Percentiles rank a stretch among this genome's conserved stretches.
Evolutionary conservation across 2,113 vertebrate genomes (phyloP).

Genomic region (Hyperoodon ampullatus): DNA sequence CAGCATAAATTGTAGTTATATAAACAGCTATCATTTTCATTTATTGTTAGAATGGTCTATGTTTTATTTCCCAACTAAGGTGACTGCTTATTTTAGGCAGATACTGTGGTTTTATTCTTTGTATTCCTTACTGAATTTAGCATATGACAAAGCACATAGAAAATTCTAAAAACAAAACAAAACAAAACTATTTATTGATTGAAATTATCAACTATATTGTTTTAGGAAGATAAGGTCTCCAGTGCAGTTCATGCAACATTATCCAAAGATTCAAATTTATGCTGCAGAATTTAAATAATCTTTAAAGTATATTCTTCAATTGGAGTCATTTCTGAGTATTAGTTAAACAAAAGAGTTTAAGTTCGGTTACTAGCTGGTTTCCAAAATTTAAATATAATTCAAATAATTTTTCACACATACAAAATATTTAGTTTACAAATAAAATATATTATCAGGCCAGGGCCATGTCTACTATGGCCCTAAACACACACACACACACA

Average conservation of each 20-base stretch:
- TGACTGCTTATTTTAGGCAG: constrained; percentile 45
- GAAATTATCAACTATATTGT: not conserved
- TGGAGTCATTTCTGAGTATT: constrained; percentile 57
- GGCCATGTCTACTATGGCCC: constrained; percentile 52
- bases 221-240: not conserved
- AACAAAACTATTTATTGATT: not conserved
- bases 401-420: constrained; percentile 34
- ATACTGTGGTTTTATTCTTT: constrained; percentile 26
- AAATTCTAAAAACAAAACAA: not conserved
- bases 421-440: constrained; percentile 67
- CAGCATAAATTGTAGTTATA: constrained; percentile 42
- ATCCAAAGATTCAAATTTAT: constrained; percentile 54
- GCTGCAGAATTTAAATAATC: constrained; percentile 56
- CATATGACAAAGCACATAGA: not conserved
- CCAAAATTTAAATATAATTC: constrained; percentile 70
- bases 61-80: constrained; percentile 49
- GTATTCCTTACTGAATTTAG: not conserved
- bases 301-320: constrained; percentile 67
- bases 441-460: constrained; percentile 47
- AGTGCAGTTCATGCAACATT: not conserved
- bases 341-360: constrained; percentile 65
- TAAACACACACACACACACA: not conserved
- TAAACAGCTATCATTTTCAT: constrained; percentile 54
- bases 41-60: constrained; percentile 30
- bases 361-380: constrained; percentile 68